Evolutionary conservation across 2,888 invertebrate genomes (phyloP), one percentile per base, ranked within the genome.

Genomic region (Adelphocoris suturalis): DNA sequence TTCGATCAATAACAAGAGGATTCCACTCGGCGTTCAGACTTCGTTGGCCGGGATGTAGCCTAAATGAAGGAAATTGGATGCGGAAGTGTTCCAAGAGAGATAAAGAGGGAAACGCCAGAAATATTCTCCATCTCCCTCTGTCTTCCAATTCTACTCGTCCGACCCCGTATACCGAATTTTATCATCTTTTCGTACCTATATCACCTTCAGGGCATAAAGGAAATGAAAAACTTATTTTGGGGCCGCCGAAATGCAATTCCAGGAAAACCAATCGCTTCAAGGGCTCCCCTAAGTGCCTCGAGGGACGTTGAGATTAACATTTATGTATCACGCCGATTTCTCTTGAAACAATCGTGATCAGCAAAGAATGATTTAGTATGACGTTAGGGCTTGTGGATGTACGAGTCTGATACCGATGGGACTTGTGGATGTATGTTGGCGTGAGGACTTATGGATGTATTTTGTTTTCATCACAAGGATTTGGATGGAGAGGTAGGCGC

Each of bases 171-270:
- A 9, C 68, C 23, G 68, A 23, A 68, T 68, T 68, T 68, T 19
- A 68, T 68, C 68, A 19, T 12, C 68, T 27, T 19, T 57, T n/a
- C 57, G 19, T n/a, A 57, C 23, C 27, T 23, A 19, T 68, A 68
- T 23, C 68, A 23, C 68, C 68, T 11, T 12, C 23, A 19, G 68
- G 68, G 12, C 23, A 23, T 23, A 23, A 9, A 68, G 68, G 68
- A 68, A 68, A 68, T 68, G 68, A 68, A 68, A 68, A 19, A 57
- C n/a, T 57, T 57, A 57, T 14, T 57, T n/a, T 57, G 16, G n/a
- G 14, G n/a, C 7, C 57, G 57, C 1, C n/a, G 57, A n/a, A 57
- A 57, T n/a, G 57, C 57, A 16, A 57, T 57, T 57, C n/a, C n/a
- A n/a, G n/a, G 57, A n/a, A n/a, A 57, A 57, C n/a, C 57, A 7